Conservation (phyloP, 2,797 vertebrate genomes). For the Sphaeramia orbicularis region DNA sequence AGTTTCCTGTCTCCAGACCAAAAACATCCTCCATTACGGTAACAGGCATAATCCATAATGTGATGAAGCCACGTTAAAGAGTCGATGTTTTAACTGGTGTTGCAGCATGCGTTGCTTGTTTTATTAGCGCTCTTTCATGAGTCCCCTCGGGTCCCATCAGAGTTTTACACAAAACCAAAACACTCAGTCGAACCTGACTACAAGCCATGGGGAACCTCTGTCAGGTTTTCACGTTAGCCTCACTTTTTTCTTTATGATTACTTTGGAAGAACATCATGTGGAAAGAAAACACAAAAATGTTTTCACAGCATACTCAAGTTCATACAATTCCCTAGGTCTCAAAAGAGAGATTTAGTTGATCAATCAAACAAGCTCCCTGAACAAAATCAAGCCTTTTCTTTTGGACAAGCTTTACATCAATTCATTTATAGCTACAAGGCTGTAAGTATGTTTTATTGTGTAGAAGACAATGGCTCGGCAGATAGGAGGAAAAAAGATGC, state of each 20-base stretch:
- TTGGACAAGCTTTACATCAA: too few species aligned
- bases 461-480: background rate
- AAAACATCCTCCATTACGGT: conserved; percentile 21
- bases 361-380: too few species aligned
- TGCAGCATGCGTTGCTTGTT: conserved; percentile 45
- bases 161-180: conserved; percentile 9
- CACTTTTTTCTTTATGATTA: too few species aligned
- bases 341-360: too few species aligned
- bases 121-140: conserved; percentile 17
- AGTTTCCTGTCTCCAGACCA: conserved; percentile 22
- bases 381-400: background rate
- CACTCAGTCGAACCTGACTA: background rate
- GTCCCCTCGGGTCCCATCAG: conserved; percentile 31
- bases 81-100: conserved; percentile 9
- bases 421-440: too few species aligned
- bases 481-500: background rate
- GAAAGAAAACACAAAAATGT: too few species aligned
- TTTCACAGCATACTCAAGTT: too few species aligned
- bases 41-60: conserved; percentile 6
- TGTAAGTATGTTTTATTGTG: background rate
- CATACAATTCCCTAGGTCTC: too few species aligned
- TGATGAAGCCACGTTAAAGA: conserved; percentile 10
- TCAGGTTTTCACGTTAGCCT: too few species aligned
- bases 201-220: too few species aligned
- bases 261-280: too few species aligned